phyloP scores from a whole-genome alignment of 2,113 vertebrate species.

The Morphnarchus princeps region DNA sequence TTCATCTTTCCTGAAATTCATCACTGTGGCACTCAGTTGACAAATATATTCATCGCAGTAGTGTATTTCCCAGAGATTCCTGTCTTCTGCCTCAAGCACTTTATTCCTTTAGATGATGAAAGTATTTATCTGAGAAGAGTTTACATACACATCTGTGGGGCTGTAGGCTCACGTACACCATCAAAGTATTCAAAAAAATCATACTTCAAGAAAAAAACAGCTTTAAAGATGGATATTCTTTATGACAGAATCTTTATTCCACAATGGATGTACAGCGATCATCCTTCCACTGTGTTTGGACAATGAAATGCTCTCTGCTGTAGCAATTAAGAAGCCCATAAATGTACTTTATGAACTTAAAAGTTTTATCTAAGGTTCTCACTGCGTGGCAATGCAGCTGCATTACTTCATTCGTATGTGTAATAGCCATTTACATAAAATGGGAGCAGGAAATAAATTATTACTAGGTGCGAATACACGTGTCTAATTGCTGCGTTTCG shows the following conservation, averaged over 20 bases:
- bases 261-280: neutral
- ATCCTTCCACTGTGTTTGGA: neutral
- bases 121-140: slow-evolving; percentile 46
- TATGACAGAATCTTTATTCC: neutral
- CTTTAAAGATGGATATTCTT: neutral
- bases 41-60: slow-evolving; percentile 62
- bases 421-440: neutral
- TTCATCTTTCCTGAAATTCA: slow-evolving; percentile 62
- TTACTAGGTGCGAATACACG: neutral
- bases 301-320: neutral
- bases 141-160: slow-evolving; percentile 13
- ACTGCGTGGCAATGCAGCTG: neutral
- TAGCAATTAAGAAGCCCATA: neutral
- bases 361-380: neutral
- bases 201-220: neutral
- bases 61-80: slow-evolving; percentile 47
- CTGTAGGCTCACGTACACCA: neutral
- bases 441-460: neutral
- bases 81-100: slow-evolving; percentile 49
- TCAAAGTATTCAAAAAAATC: neutral
- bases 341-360: neutral
- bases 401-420: neutral
- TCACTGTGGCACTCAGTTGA: neutral
- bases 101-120: slow-evolving; percentile 54
- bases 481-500: neutral